These are phyloP conservation scores for Cheilosia vernalis DNA, from an alignment of 2,888 invertebrate species.

Conservation along the genomic window DNA sequence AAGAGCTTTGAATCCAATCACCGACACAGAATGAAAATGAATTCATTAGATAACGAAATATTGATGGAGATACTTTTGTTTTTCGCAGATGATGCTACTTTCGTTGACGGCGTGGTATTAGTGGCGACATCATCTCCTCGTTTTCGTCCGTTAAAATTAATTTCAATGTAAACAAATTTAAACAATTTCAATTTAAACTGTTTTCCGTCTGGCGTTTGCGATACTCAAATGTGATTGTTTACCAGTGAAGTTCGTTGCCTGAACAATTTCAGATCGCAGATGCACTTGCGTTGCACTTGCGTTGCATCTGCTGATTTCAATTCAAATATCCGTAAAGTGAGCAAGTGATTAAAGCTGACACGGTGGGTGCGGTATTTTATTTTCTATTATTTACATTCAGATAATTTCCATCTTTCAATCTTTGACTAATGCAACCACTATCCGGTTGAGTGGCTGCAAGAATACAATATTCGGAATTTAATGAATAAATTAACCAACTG, in stretches of 20 bases:
- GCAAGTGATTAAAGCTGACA: conserved; percentile 20
- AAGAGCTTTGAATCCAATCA: conserved; percentile 64
- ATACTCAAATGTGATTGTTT: conserved; percentile 21
- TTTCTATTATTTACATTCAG: conserved; percentile 18
- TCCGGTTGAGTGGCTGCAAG: conserved; percentile 8
- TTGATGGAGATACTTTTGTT: conserved; percentile 74
- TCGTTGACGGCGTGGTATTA: conserved; percentile 41
- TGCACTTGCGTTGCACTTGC: conserved; percentile 14
- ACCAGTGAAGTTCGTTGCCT: background rate
- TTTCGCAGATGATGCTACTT: conserved; percentile 65
- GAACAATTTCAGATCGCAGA: background rate
- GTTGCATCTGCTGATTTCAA: conserved; percentile 33
- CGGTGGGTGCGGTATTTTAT: conserved; percentile 46
- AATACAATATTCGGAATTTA: background rate
- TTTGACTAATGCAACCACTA: conserved; percentile 4
- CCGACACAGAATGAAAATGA: conserved; percentile 55
- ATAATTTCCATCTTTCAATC: conserved; percentile 24
- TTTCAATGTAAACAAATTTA: conserved; percentile 20
- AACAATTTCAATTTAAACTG: background rate
- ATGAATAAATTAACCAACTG: conserved; percentile 14
- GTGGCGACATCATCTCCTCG: background rate
- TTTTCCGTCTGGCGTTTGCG: background rate
- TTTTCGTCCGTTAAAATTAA: conserved; percentile 36
- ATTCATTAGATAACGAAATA: conserved; percentile 73
- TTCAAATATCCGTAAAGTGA: conserved; percentile 23